Conservation (phyloP, 2,113 vertebrate species). For the Eira barbara region DNA sequence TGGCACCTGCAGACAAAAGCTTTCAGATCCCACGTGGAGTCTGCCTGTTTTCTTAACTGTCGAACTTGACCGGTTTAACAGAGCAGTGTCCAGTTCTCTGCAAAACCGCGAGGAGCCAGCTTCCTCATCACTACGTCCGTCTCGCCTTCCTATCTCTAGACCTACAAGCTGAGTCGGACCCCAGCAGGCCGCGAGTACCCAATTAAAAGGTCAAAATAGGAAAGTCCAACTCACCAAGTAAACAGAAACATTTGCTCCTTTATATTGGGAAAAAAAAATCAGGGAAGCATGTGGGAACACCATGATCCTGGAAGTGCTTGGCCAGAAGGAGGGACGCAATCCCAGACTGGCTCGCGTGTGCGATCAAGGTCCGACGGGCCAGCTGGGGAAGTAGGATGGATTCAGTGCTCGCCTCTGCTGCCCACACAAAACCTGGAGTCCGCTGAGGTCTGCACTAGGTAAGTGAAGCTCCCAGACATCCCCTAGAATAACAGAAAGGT, state of each 20-base stretch:
- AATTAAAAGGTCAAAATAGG: not conserved
- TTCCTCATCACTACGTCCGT: not conserved
- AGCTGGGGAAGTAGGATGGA: too few relatives aligned
- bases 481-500: too few relatives aligned
- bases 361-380: too few relatives aligned
- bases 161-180: rapidly evolving
- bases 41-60: not conserved
- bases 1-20: not conserved
- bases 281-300: rapidly evolving
- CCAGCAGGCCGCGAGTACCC: not conserved
- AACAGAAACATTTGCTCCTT: not conserved
- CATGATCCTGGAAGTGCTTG: not conserved
- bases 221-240: not conserved
- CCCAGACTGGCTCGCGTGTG: too few relatives aligned
- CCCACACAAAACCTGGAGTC: too few relatives aligned
- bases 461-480: too few relatives aligned
- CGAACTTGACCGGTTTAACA: not conserved
- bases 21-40: not conserved
- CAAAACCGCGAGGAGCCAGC: not conserved
- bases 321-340: too few relatives aligned
- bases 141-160: not conserved
- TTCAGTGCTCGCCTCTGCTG: too few relatives aligned
- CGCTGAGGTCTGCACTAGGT: too few relatives aligned
- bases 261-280: rapidly evolving
- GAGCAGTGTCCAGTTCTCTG: not conserved